Base-by-base conservation (phyloP, 2,888 invertebrate genomes). In the Cantharis rufa region DNA sequence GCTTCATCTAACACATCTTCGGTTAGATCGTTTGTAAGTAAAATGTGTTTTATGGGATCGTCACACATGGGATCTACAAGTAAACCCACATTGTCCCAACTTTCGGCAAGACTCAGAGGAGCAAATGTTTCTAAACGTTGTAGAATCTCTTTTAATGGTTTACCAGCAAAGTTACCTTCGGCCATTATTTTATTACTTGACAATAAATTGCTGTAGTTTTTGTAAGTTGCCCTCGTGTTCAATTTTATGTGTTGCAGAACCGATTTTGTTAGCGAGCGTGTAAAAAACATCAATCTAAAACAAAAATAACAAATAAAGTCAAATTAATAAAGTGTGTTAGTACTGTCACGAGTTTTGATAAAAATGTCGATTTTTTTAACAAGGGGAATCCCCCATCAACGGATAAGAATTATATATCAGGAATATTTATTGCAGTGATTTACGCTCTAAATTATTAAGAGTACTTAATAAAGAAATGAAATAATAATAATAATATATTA, bases 61-160 rank as follows among this genome's bases (percentile, higher is more conserved):
- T 84, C 83, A 70, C 83, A 83, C 15, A 88, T 87, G 2, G 98
- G 97, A 86, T 98, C 96, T 11, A 98, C 91, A 24, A 98, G 89
- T 1, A 98, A 89, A 0, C 98, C 98, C 71, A 98, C 97, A 88
- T 98, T 98, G 86, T 98, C 98, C 98, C 98, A 98, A 71, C 91
- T 91, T 83, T 94, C 97, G 3, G 97, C 96, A 13, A 94, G 88
- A 1, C 89, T 87, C 32, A 91, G 87, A 10, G 95, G 92, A 0
- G 96, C 96, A 88, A 94, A 94, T 10, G 89, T 87, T 83, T 94
- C 91, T 78, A 97, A 88, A 72, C 89, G 89, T 11, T 88, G 84
- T 62, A 94, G 84, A 3, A 94, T 90, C 78, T 88, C 88, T 15
- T 84, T 84, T 77, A 93, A 83, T 7, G 89, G 83, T 3, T 90